Percentiles rank a stretch among this genome's conserved stretches.
Evolutionary conservation across 1,140 invertebrate species (phyloP).

Genomic region (Arion vulgaris): DNA sequence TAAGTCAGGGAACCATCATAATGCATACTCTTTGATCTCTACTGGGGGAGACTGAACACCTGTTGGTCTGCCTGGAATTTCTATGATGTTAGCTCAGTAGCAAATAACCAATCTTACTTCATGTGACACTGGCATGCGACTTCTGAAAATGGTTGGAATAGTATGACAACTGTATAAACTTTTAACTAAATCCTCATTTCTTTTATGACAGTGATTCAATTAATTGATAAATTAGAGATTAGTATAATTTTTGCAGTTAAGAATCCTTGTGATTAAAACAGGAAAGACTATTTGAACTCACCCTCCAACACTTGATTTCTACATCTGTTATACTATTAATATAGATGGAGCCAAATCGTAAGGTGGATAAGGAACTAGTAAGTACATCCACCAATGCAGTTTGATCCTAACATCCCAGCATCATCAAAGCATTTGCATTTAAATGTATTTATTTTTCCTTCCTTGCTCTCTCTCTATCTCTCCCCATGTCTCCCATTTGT

Average conservation of each 20-base stretch:
- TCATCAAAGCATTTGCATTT: slow-evolving; percentile 4
- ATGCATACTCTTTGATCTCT: too few species aligned
- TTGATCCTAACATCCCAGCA: slow-evolving; percentile 3
- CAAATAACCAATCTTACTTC: too few species aligned
- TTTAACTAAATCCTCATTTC: too few species aligned
- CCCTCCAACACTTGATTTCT: slow-evolving; percentile 2
- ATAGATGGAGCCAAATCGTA: slow-evolving; percentile 76
- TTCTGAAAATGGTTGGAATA: too few species aligned
- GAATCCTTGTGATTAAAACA: not conserved
- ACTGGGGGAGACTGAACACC: too few species aligned
- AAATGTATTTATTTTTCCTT: not conserved
- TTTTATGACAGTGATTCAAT: too few species aligned
- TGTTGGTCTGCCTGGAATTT: too few species aligned
- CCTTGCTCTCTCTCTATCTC: not conserved
- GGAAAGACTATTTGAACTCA: not conserved
- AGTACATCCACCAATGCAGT: slow-evolving; percentile 59
- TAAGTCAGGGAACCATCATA: too few species aligned
- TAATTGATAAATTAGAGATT: too few species aligned
- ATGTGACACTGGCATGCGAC: too few species aligned
- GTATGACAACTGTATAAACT: too few species aligned
- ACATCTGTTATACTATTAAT: slow-evolving; percentile 46
- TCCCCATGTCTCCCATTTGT: not conserved
- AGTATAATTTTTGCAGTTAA: not conserved
- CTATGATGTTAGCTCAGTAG: too few species aligned
- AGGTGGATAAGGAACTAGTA: slow-evolving; percentile 72